Percentiles rank a stretch among this genome's conserved stretches.
These are phyloP conservation scores for Lasaia peninsularis DNA, from an alignment of 1,140 invertebrate genomes.

Conservation along the genomic window DNA sequence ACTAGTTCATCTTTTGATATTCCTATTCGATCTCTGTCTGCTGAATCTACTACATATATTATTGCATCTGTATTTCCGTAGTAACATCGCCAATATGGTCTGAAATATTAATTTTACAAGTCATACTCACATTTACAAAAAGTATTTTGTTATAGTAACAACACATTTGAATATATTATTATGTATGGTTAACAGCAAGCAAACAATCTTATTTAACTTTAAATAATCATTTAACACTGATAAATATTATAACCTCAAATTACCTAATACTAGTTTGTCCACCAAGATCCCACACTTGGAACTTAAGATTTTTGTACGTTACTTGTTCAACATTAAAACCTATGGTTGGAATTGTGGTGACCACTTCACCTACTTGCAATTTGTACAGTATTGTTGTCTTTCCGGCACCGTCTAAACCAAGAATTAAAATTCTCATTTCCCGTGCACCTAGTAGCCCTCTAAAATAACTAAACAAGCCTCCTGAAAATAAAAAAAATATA, in stretches of 20 bases:
- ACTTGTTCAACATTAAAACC: constrained; percentile 99
- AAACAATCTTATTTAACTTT: too few relatives aligned
- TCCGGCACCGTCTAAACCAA: constrained; percentile 97
- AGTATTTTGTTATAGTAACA: too few relatives aligned
- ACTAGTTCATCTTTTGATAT: constrained; percentile 99
- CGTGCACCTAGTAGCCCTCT: constrained; percentile 93
- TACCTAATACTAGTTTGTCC: constrained; percentile 95
- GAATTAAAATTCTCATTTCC: constrained; percentile 98
- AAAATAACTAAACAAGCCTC: constrained; percentile 97
- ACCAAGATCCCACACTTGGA: constrained; percentile 99
- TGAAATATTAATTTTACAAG: constrained; percentile 48
- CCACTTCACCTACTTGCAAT: constrained; percentile 99
- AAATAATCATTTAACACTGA: background rate
- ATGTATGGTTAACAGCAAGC: too few relatives aligned
- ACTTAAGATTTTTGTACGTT: constrained; percentile 96
- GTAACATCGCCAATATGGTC: constrained; percentile 99
- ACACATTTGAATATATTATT: too few relatives aligned
- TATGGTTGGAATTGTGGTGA: constrained; percentile 98
- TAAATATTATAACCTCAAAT: constrained; percentile 15
- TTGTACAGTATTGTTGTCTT: constrained; percentile 99
- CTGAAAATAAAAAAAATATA: constrained; percentile 75
- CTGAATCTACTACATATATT: constrained; percentile 99
- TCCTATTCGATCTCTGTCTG: constrained; percentile 98
- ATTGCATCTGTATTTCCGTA: constrained; percentile 99
- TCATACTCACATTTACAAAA: background rate